Base-by-base conservation (phyloP, 2,888 invertebrate species). In the Athalia circularis region DNA sequence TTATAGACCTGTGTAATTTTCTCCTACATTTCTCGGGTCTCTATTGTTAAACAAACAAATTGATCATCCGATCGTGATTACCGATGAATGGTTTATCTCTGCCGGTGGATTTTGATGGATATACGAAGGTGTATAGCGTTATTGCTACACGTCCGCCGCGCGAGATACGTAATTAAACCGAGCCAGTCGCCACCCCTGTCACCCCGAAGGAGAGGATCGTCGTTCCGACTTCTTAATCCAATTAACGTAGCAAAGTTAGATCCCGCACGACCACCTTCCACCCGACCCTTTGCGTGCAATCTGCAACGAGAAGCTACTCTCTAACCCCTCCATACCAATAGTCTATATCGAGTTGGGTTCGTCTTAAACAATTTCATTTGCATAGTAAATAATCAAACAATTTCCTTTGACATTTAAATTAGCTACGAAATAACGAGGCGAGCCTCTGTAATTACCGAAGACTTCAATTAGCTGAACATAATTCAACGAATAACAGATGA, bases 311-410 rank as follows among this genome's bases (percentile, higher is more conserved):
- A 29, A 29, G 29, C 29, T 29, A 29, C 29, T 29, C 29, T 29
- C 29, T 81, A 82, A 83, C 67, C 81, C 81, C 80, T 80, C 80
- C 79, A 80, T 80, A 77, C 68, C 81, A 67, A 67, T 75, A 75
- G 81, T 68, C 84, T 75, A 54, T 79, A 74, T 82, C 82, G 81
- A 81, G 81, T 82, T 82, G 61, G 82, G 82, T 83, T 84, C 86
- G 80, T 83, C 87, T 88, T 87, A 87, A 88, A 88, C 87, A 88
- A 88, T 88, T 87, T 85, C 86, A 90, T 90, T 89, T 88, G 87
- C 89, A 90, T 90, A 84, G 87, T 88, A 89, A 89, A 90, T 89
- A 89, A 89, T 89, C 87, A 88, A 88, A 89, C 88, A 88, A 88
- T 87, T 87, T 85, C 86, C 89, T 89, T 90, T 90, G 89, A 90